A percentile compares a stretch with the other conserved stretches of the same genome.
These are phyloP conservation scores for Sesia apiformis DNA, from an alignment of 2,888 invertebrate genomes.

Conservation along the genomic window DNA sequence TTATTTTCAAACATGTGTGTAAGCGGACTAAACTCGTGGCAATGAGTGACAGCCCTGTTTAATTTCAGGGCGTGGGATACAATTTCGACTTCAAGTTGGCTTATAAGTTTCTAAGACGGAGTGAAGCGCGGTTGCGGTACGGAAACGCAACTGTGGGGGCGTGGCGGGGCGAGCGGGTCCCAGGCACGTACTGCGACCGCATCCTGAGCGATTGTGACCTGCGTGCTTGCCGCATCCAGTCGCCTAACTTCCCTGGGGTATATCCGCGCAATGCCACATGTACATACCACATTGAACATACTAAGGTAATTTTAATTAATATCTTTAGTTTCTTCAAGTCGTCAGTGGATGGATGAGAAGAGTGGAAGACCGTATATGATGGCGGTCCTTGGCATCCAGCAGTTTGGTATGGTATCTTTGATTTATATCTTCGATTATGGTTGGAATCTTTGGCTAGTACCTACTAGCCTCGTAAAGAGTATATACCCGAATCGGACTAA, in stretches of 20 bases:
- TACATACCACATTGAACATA: conserved; percentile 81
- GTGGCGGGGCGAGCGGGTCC: conserved; percentile 84
- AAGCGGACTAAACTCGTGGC: neutral
- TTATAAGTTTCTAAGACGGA: conserved; percentile 86
- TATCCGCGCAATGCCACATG: conserved; percentile 92
- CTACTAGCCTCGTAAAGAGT: too few species aligned
- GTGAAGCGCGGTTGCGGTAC: conserved; percentile 84
- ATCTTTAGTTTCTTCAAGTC: too few species aligned
- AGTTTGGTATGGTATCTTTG: too few species aligned
- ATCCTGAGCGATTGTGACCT: conserved; percentile 85
- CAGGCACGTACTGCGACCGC: conserved; percentile 87
- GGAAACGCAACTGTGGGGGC: conserved; percentile 82
- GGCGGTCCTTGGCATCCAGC: too few species aligned
- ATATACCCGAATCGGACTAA: too few species aligned
- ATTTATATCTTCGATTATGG: too few species aligned
- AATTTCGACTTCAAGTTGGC: conserved; percentile 89
- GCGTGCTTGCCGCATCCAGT: conserved; percentile 82
- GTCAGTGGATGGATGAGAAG: too few species aligned
- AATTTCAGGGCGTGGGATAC: conserved; percentile 80
- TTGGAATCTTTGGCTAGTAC: too few species aligned
- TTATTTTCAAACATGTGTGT: too few species aligned
- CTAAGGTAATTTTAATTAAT: conserved; percentile 41
- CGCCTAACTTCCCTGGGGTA: conserved; percentile 92
- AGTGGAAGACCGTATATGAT: too few species aligned
- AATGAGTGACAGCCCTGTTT: neutral